Percentiles rank a stretch among this genome's conserved stretches.
Evolutionary conservation across 1,140 invertebrate genomes (phyloP).

Genomic region (Copidosoma floridanum): DNA sequence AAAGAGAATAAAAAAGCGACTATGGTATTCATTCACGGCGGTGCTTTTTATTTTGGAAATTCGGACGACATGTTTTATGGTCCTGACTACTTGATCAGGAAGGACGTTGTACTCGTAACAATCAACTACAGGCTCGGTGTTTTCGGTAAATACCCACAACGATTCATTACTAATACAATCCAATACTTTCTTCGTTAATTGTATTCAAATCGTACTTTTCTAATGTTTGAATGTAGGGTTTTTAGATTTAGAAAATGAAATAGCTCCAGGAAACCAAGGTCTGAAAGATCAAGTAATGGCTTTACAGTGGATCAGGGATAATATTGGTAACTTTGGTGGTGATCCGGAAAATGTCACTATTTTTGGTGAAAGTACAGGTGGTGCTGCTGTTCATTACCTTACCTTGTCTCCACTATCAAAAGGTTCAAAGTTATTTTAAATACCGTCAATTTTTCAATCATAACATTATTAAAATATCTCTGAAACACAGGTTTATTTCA

Average conservation of each 20-base stretch:
- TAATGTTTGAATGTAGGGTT: too few relatives aligned
- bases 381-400: conserved; percentile 43
- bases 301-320: conserved; percentile 52
- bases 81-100: conserved; percentile 64
- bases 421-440: conserved; percentile 16
- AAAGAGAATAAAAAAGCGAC: conserved; percentile 53
- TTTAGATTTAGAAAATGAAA: conserved; percentile 28
- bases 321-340: conserved; percentile 63
- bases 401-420: conserved; percentile 25
- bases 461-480: neutral
- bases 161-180: neutral
- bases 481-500: conserved; percentile 3
- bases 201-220: neutral
- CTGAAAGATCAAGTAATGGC: conserved; percentile 56
- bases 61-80: conserved; percentile 56
- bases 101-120: conserved; percentile 68
- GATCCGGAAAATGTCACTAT: conserved; percentile 63
- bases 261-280: conserved; percentile 52
- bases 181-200: neutral
- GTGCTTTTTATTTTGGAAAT: conserved; percentile 60
- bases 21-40: conserved; percentile 68
- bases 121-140: conserved; percentile 67
- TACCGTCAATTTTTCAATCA: too few relatives aligned
- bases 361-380: conserved; percentile 63
- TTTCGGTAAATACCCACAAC: conserved; percentile 55